These are phyloP conservation scores for Tiliacea aurago DNA, from an alignment of 2,888 invertebrate genomes.

Conservation along the genomic window DNA sequence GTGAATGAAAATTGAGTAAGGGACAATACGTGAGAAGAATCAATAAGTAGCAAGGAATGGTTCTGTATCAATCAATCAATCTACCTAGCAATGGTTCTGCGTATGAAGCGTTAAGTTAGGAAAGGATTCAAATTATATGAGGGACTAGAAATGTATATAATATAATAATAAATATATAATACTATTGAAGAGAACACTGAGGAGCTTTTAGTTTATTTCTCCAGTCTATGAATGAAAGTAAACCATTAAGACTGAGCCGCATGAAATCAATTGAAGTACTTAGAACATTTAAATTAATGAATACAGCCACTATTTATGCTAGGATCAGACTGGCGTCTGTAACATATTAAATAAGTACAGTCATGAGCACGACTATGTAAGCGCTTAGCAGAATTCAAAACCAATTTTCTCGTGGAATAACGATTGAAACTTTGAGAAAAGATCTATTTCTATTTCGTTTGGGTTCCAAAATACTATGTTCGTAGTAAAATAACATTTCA, in stretches of 20 bases:
- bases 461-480: too few relatives aligned
- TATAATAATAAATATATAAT: too few relatives aligned
- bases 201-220: slow-evolving; percentile 7
- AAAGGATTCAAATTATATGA: neutral
- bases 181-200: neutral
- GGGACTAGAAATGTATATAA: neutral
- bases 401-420: too few relatives aligned
- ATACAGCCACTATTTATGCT: slow-evolving; percentile 7
- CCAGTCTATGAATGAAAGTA: slow-evolving; percentile 5
- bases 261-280: slow-evolving; percentile 6
- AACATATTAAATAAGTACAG: neutral
- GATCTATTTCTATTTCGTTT: too few relatives aligned
- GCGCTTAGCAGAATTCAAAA: too few relatives aligned
- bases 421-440: too few relatives aligned
- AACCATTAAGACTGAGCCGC: neutral
- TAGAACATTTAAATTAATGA: neutral
- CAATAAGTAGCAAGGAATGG: neutral
- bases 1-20: neutral
- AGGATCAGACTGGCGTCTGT: neutral
- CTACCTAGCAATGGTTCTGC: neutral
- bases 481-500: too few relatives aligned
- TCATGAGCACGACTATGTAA: too few relatives aligned
- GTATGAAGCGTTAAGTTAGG: too few relatives aligned
- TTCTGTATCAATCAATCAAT: neutral
- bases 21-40: neutral